Base-by-base conservation (phyloP, 92 coral and sea anemone species). In the Paragorgia papillata region DNA sequence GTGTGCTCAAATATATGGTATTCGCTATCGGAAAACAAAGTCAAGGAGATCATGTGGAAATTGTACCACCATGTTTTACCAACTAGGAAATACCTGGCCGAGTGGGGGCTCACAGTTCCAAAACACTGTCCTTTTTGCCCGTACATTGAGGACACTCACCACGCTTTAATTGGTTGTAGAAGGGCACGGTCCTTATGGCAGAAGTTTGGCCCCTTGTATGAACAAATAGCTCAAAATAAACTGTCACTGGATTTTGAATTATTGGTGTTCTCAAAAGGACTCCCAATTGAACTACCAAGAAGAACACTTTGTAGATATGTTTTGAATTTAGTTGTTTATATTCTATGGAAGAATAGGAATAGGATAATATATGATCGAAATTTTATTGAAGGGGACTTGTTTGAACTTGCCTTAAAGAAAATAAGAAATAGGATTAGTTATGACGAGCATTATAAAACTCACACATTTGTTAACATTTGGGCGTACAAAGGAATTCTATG, bases 51-150 rank as follows among this genome's bases (percentile, higher is more conserved):
- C 58, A 22, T 51, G 7, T 32, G 39, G 57, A 66, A 46, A 41
- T 2, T 46, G 33, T 30, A 26, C 29, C 75, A 68, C 75, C 75
- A 57, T 7, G 75, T 68, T 68, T 46, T 73, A 1, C 32, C 57
- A 32, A 73, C 79, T n/a, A 53, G 41, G 17, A 65, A 26, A 17
- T 73, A 29, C 33, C 43, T 51, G 3, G 14, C 43, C 15, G 31
- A 34, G 24, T 73, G 79, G 79, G 50, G 79, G 29, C 8, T 73
- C 13, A 20, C 65, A 15, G 53, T 73, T 21, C 41, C 41, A 17
- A 51, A n/a, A 21, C 46, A 60, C 17, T 73, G 79, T 21, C 53
- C 58, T 32, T 62, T 44, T 56, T 73, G 79, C 33, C 41, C 51
- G 49, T 30, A 46, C 41, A 54, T 34, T 30, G 66, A 55, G 33